phyloP scores from a whole-genome alignment of 2,888 invertebrate species.

The Griposia aprilina region DNA sequence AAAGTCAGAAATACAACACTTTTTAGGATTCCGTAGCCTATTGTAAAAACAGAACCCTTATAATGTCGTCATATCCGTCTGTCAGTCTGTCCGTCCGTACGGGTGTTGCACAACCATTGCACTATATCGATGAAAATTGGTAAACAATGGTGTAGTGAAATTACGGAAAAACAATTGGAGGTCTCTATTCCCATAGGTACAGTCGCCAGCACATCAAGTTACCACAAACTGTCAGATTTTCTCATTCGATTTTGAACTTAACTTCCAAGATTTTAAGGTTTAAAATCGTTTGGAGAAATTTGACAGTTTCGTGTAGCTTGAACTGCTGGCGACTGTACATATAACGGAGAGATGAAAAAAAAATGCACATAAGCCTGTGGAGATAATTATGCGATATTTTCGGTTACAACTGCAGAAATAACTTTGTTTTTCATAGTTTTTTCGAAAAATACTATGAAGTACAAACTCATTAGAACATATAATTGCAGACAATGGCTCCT shows the following conservation, averaged over 20 bases:
- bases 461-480: neutral
- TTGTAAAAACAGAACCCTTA: neutral
- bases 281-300: no score
- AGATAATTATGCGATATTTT: neutral
- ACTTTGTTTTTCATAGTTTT: neutral
- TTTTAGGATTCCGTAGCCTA: neutral
- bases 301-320: no score
- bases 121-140: neutral
- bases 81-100: neutral
- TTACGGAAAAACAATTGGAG: neutral
- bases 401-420: neutral
- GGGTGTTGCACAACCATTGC: neutral
- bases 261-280: no score
- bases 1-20: neutral
- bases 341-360: neutral
- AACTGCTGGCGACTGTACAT: no score
- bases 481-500: neutral
- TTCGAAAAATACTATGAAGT: neutral
- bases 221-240: no score
- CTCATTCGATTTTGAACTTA: no score
- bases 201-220: no score
- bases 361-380: neutral
- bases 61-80: neutral
- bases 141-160: neutral
- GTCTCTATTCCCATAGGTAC: neutral